These are phyloP conservation scores for Hyperopisus bebe DNA, from an alignment of 2,113 vertebrate genomes.

Conservation along the genomic window DNA sequence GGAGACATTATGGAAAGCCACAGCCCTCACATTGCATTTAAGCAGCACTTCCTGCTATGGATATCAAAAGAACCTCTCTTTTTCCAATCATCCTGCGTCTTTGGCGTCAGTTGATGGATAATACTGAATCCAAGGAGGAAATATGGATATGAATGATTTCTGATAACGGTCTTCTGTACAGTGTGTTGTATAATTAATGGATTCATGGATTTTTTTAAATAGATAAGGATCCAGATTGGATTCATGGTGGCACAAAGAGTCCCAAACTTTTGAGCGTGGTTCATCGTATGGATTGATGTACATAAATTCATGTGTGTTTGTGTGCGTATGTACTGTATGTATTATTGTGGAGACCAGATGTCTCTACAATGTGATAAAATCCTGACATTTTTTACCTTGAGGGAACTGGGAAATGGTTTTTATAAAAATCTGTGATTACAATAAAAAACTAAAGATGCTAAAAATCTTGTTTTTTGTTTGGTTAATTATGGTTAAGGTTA, in stretches of 20 bases:
- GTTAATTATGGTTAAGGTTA: not conserved
- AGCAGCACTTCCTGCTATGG: not conserved
- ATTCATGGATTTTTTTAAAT: not conserved
- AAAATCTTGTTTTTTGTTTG: not conserved
- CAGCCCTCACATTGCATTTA: not conserved
- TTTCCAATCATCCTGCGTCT: not conserved
- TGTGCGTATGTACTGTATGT: too few species aligned
- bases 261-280: not conserved
- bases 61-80: not conserved
- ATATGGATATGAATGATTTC: not conserved
- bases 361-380: not conserved
- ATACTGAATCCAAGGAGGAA: not conserved
- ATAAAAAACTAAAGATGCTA: too few species aligned
- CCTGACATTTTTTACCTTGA: not conserved
- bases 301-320: not conserved
- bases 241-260: not conserved
- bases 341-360: not conserved
- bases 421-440: not conserved
- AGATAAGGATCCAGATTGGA: not conserved
- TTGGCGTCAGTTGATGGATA: not conserved
- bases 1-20: not conserved
- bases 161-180: not conserved
- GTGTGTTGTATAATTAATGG: not conserved
- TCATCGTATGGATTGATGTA: not conserved
- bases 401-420: not conserved